phyloP scores from a whole-genome alignment of 2,113 vertebrate species.

The Spea multiplicata region DNA sequence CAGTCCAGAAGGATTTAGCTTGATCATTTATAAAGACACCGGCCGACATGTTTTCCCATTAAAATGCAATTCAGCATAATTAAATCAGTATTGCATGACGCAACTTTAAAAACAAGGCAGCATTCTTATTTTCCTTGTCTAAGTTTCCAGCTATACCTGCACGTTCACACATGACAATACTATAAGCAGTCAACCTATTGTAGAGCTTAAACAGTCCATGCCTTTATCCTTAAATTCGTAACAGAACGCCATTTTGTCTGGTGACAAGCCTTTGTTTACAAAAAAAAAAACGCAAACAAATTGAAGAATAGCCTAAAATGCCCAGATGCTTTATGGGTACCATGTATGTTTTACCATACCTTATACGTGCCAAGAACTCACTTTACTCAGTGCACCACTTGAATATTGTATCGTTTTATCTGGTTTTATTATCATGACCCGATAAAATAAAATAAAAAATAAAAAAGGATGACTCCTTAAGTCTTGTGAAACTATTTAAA shows the following conservation, averaged over 20 bases:
- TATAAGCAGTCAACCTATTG: constrained; percentile 67
- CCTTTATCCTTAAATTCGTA: constrained; percentile 68
- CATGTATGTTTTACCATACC: constrained; percentile 75
- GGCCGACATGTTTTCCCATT: constrained; percentile 73
- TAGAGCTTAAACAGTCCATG: constrained; percentile 67
- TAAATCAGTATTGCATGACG: constrained; percentile 87
- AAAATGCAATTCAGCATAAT: constrained; percentile 75
- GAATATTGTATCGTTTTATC: constrained; percentile 69
- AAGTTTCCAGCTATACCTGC: constrained; percentile 75
- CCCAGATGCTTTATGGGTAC: constrained; percentile 77
- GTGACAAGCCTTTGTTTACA: constrained; percentile 79
- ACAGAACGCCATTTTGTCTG: constrained; percentile 67
- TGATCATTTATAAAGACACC: constrained; percentile 70
- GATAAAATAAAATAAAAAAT: too few relatives aligned
- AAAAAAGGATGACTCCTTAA: constrained; percentile 59
- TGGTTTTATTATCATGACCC: constrained; percentile 69
- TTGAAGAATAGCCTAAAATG: constrained; percentile 71
- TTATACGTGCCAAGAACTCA: constrained; percentile 85
- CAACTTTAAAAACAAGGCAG: constrained; percentile 68
- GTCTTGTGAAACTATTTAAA: constrained; percentile 67
- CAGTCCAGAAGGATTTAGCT: constrained; percentile 66
- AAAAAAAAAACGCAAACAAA: constrained; percentile 53
- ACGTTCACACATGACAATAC: constrained; percentile 70
- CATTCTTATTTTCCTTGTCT: constrained; percentile 75
- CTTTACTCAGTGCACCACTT: constrained; percentile 70